A percentile compares a stretch with the other conserved stretches of the same genome.
Conservation (phyloP, 2,113 vertebrate species). For the Peucedramus taeniatus region DNA sequence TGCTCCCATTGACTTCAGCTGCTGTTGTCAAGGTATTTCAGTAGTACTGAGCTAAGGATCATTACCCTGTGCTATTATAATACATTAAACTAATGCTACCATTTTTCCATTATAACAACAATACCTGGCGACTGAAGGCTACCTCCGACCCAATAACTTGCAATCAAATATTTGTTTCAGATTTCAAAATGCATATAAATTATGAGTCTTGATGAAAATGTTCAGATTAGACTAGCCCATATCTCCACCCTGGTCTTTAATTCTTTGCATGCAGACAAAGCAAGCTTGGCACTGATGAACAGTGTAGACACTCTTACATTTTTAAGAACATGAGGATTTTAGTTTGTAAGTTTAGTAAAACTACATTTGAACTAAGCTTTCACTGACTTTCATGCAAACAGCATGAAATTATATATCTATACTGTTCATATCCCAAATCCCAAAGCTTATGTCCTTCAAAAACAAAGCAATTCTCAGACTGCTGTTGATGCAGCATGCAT, state of each 20-base stretch:
- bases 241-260: background rate
- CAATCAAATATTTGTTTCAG: constrained; percentile 49
- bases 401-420: background rate
- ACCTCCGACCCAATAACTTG: constrained; percentile 8
- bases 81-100: constrained; percentile 57
- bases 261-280: background rate
- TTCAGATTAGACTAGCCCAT: background rate
- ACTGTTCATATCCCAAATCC: background rate
- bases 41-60: constrained; percentile 51
- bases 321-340: background rate
- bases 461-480: background rate
- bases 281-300: background rate
- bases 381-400: background rate
- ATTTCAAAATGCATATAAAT: background rate
- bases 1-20: constrained; percentile 51
- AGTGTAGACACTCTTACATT: background rate
- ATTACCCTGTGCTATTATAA: constrained; percentile 62
- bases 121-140: constrained; percentile 17
- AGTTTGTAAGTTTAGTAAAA: background rate
- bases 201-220: background rate
- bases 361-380: background rate
- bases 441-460: constrained; percentile 16
- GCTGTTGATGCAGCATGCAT: background rate
- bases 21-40: constrained; percentile 58
- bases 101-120: constrained; percentile 56